Evolutionary conservation across 2,888 invertebrate genomes (phyloP).

Genomic region (Ephialtes manifestator): DNA sequence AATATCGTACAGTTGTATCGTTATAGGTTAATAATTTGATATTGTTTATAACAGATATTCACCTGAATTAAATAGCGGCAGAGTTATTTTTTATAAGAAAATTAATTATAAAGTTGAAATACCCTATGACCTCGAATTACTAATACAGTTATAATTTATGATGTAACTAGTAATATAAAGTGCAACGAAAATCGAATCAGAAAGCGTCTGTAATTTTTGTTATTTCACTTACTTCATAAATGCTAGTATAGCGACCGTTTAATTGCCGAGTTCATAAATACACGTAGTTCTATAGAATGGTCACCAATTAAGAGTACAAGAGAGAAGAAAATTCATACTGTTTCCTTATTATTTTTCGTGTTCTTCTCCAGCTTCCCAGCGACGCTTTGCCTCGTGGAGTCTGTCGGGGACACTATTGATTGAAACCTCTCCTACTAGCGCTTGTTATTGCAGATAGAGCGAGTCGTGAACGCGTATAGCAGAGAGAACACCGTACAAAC

Average conservation of each 20-base stretch:
- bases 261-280: conserved; percentile 8
- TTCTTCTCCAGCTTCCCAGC: not conserved
- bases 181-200: not conserved
- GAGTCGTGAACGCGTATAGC: conserved; percentile 5
- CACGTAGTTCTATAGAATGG: not conserved
- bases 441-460: conserved; percentile 45
- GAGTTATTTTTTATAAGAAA: not conserved
- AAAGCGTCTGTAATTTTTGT: not conserved
- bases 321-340: conserved; percentile 7
- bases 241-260: not conserved
- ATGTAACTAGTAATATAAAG: not conserved
- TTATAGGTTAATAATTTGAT: too few relatives aligned
- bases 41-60: not conserved
- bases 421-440: conserved; percentile 39
- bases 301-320: conserved; percentile 20
- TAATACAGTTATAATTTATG: not conserved
- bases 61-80: not conserved
- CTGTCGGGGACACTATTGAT: conserved; percentile 35
- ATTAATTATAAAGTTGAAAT: not conserved
- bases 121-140: not conserved
- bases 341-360: conserved; percentile 2
- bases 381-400: conserved; percentile 31
- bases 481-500: too few relatives aligned
- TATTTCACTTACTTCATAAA: conserved; percentile 4
- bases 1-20: too few relatives aligned